Evolutionary conservation across 2,113 vertebrate genomes (phyloP).

Genomic region (Trochalopteron elliotii): DNA sequence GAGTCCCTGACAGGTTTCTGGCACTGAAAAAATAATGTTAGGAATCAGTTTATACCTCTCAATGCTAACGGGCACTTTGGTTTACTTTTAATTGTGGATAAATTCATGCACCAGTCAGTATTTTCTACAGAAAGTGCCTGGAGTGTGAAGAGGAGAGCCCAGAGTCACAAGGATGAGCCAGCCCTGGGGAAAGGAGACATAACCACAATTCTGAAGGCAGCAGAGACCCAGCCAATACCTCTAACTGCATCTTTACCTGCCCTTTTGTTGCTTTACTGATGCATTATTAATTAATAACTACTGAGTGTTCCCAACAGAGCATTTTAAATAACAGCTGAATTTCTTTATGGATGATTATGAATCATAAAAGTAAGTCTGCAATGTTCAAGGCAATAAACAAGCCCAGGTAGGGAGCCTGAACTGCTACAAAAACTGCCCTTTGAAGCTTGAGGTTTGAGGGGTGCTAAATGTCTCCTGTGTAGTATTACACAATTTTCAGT

Average conservation of each 20-base stretch:
- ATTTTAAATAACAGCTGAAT: slow-evolving; percentile 64
- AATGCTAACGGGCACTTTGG: background rate
- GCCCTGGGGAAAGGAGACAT: background rate
- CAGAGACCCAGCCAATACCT: background rate
- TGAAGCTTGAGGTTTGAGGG: slow-evolving; percentile 12
- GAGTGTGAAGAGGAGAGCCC: background rate
- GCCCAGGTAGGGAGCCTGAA: background rate
- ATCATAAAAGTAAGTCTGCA: slow-evolving; percentile 10
- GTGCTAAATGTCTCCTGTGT: background rate
- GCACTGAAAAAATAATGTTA: background rate
- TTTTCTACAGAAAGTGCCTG: background rate
- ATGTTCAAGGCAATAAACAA: slow-evolving; percentile 51
- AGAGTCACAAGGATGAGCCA: background rate
- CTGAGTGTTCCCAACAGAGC: slow-evolving; percentile 45
- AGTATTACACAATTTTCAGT: background rate
- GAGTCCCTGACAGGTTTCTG: background rate
- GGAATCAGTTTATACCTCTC: background rate
- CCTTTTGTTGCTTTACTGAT: slow-evolving; percentile 50
- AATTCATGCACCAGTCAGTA: background rate
- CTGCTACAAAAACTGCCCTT: slow-evolving; percentile 48
- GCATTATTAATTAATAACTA: slow-evolving; percentile 71
- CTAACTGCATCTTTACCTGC: background rate
- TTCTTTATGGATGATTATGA: slow-evolving; percentile 45
- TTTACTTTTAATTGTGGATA: background rate
- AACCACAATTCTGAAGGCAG: slow-evolving; percentile 36